These are phyloP conservation scores for Lycaon pictus DNA, from an alignment of 2,113 vertebrate genomes.

Conservation along the genomic window DNA sequence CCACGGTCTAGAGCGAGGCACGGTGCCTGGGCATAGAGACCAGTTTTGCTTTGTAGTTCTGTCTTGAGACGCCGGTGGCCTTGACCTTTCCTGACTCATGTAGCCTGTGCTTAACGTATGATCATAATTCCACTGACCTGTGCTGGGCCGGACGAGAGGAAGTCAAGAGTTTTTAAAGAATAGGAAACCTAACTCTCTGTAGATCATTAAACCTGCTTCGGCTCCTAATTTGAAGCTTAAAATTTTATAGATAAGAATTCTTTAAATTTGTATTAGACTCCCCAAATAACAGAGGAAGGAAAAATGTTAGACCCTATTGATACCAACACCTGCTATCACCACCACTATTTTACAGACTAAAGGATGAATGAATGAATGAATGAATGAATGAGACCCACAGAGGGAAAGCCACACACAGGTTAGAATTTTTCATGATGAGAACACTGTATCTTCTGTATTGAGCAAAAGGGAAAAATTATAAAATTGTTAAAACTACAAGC, in stretches of 20 bases:
- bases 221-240: constrained; percentile 30
- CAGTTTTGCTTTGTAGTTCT: not conserved
- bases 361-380: not conserved
- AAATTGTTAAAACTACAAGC: not conserved
- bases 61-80: not conserved
- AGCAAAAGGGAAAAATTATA: not conserved
- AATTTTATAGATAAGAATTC: not conserved
- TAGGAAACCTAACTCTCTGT: not conserved
- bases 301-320: not conserved
- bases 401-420: not conserved
- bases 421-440: not conserved
- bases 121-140: not conserved
- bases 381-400: not conserved
- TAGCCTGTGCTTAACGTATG: not conserved
- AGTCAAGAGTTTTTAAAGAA: not conserved
- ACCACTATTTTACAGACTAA: not conserved
- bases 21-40: not conserved
- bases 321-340: not conserved
- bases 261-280: not conserved
- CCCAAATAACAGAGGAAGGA: not conserved
- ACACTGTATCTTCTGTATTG: not conserved
- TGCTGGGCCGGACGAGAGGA: not conserved
- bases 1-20: not conserved
- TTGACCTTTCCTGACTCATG: not conserved
- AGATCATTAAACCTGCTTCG: not conserved